Evolutionary conservation across 2,113 vertebrate species (phyloP).

Genomic region (Symphodus melops): DNA sequence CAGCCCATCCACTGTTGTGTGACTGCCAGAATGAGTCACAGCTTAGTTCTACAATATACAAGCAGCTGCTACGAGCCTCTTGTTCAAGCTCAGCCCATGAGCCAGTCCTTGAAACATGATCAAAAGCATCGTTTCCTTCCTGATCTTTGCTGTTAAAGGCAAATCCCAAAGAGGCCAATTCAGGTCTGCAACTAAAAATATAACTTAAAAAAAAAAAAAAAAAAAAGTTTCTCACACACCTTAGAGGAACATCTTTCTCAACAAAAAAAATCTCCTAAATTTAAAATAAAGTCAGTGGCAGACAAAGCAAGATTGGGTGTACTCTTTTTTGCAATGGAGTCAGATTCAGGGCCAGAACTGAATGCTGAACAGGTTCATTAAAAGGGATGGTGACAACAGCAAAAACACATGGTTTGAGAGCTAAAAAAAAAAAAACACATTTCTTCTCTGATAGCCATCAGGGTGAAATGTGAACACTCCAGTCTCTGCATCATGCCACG

Average conservation of each 20-base stretch:
- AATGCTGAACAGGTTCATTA: background rate
- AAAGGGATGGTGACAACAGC: background rate
- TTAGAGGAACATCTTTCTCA: background rate
- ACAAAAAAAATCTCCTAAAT: background rate
- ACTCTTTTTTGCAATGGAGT: background rate
- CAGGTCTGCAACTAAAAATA: background rate
- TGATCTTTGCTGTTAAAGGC: slow-evolving; percentile 6
- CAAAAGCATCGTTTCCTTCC: slow-evolving; percentile 5
- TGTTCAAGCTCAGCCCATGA: slow-evolving; percentile 17
- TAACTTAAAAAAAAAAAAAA: slow-evolving; percentile 10
- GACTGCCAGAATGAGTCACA: slow-evolving; percentile 15
- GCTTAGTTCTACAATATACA: background rate
- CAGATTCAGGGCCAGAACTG: background rate
- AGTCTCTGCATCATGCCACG: background rate
- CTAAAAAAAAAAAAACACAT: background rate
- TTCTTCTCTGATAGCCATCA: background rate
- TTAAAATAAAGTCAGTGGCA: background rate
- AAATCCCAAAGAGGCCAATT: slow-evolving; percentile 19
- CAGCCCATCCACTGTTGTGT: background rate
- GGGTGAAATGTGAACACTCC: background rate
- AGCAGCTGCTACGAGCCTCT: slow-evolving; percentile 5
- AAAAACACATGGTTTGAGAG: background rate
- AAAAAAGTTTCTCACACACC: slow-evolving; percentile 6
- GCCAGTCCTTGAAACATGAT: slow-evolving; percentile 36
- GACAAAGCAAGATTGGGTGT: slow-evolving; percentile 8